These are phyloP conservation scores for Brassicogethes aeneus DNA, from an alignment of 2,888 invertebrate species.

Conservation along the genomic window DNA sequence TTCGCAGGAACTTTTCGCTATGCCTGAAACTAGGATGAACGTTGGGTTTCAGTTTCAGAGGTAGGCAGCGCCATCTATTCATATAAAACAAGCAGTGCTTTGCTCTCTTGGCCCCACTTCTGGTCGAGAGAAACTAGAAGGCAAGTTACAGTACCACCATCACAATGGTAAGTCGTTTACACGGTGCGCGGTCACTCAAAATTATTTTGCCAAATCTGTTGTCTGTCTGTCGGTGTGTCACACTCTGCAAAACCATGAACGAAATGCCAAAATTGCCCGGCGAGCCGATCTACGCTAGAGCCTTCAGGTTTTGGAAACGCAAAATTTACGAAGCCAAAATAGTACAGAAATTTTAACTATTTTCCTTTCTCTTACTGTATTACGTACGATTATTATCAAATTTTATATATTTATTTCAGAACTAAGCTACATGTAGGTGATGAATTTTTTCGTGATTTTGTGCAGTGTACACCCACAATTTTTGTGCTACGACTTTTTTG, in stretches of 20 bases:
- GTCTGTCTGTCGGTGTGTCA: not conserved
- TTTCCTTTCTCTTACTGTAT: no score
- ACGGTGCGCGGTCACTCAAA: slow-evolving; percentile 12
- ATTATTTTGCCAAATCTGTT: not conserved
- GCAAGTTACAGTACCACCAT: slow-evolving; percentile 44
- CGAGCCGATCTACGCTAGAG: slow-evolving; percentile 33
- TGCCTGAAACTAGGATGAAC: slow-evolving; percentile 6
- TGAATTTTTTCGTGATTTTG: slow-evolving; percentile 29
- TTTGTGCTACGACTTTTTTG: slow-evolving; percentile 19
- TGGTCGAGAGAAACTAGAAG: slow-evolving; percentile 65
- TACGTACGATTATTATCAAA: no score
- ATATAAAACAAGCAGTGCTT: slow-evolving; percentile 64
- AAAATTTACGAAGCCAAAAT: slow-evolving; percentile 37
- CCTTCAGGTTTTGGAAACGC: slow-evolving; percentile 37
- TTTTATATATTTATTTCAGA: no score
- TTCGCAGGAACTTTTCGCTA: slow-evolving; percentile 3
- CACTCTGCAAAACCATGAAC: slow-evolving; percentile 6
- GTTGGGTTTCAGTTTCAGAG: slow-evolving; percentile 30
- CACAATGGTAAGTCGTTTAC: slow-evolving; percentile 39
- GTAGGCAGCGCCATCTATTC: slow-evolving; percentile 62
- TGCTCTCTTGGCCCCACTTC: slow-evolving; percentile 65
- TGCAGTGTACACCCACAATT: slow-evolving; percentile 20
- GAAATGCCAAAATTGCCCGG: slow-evolving; percentile 13
- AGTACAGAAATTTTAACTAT: slow-evolving; percentile 26
- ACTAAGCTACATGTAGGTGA: slow-evolving; percentile 10